Evolutionary conservation across 2,113 vertebrate genomes (phyloP), one percentile per base, ranked within the genome.

Genomic region (Columba livia): DNA sequence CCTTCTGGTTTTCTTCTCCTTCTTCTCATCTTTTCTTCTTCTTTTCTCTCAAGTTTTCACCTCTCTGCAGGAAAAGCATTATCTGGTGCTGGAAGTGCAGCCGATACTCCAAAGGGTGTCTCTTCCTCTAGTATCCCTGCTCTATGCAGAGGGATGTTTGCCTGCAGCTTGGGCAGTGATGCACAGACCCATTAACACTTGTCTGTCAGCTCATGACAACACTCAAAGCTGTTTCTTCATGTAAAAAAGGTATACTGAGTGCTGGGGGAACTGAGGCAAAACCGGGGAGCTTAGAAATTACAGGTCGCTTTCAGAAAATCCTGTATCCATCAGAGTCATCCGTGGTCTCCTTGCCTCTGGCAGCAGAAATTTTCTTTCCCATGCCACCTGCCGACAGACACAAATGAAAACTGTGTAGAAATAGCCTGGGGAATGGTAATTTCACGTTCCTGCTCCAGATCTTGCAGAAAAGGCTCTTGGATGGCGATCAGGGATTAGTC

Each of bases 341-440:
- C 62, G 2, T 38, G 50, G 62, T 90, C 79, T 91, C 88, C 87
- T 94, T 91, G 88, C 94, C 88, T 89, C 53, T 0, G 29, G 95
- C 92, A 79, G 71, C 62, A 65, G 82, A 79, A 44, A 77, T 85
- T 88, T 80, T 85, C 57, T n/a, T 89, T 85, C 95, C 79, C 0
- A 0, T 93, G 81, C 79, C 71, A 93, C 93, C 79, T 94, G 91
- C 94, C 88, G 85, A 91, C 71, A 88, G 85, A 72, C 25, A 29
- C 67, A 93, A 95, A 93, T 79, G 66, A 66, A 40, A 72, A 94
- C 62, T 42, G 28, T 48, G 65, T 38, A 72, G 92, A 88, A 88
- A 84, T 88, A 95, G 91, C 95, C 93, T 62, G 88, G 60, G 89
- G 89, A 94, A 85, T 48, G 50, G 58, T 47, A 89, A 79, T 89